Conservation (phyloP, 2,888 invertebrate genomes). For the Drosophila hawaiiensis region DNA sequence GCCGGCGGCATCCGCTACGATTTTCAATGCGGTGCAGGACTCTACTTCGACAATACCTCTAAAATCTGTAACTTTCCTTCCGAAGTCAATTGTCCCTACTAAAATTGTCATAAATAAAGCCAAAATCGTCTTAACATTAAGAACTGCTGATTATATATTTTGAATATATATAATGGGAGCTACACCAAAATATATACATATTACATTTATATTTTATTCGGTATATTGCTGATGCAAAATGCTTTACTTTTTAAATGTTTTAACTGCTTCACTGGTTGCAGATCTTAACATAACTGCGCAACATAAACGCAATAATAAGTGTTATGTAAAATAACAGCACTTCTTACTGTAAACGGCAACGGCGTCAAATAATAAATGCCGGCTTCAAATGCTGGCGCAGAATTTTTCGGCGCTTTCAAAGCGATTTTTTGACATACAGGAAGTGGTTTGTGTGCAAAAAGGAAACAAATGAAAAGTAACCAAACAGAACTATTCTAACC, state of each 20-base stretch:
- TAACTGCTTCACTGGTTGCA: background rate
- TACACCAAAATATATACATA: background rate
- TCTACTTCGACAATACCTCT: slow-evolving; percentile 39
- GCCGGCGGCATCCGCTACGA: slow-evolving; percentile 86
- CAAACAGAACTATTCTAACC: background rate
- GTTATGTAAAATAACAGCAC: background rate
- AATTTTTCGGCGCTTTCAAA: background rate
- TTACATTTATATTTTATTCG: background rate
- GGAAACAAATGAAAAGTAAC: background rate
- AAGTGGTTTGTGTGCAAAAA: background rate
- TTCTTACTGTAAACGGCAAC: background rate
- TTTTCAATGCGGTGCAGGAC: slow-evolving; percentile 86
- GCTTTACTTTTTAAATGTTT: background rate
- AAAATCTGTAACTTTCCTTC: slow-evolving; percentile 29
- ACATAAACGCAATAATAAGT: no score
- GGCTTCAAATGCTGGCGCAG: background rate
- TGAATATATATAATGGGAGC: background rate
- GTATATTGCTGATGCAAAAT: background rate
- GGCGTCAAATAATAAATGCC: background rate
- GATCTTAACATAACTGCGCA: background rate
- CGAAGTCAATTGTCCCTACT: slow-evolving; percentile 34
- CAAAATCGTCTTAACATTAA: background rate
- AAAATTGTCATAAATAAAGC: slow-evolving; percentile 7
- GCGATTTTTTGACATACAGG: background rate
- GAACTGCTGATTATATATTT: no score